Evolutionary conservation across 2,797 vertebrate genomes (phyloP).

Genomic region (Tenualosa thibaudeaui): DNA sequence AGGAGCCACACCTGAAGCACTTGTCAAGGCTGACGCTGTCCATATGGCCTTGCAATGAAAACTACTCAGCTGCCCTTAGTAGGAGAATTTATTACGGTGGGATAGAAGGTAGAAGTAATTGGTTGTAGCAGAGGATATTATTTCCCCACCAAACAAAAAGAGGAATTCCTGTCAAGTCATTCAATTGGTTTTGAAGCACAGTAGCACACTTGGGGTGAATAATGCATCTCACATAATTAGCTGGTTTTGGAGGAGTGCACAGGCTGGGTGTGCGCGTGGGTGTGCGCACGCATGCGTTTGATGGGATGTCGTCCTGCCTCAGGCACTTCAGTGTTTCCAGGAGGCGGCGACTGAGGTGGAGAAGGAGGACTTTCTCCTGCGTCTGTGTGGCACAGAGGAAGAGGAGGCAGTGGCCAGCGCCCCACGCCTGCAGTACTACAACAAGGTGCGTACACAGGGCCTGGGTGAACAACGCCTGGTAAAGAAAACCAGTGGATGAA

Average conservation of each 20-base stretch:
- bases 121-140: too few species aligned
- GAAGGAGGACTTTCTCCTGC: constrained; percentile 90
- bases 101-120: too few species aligned
- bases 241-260: neutral
- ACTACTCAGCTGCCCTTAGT: neutral
- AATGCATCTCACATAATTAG: too few species aligned
- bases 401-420: constrained; percentile 75
- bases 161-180: too few species aligned
- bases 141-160: too few species aligned
- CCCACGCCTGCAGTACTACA: constrained; percentile 85
- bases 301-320: neutral
- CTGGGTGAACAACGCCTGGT: too few species aligned
- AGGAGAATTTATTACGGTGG: too few species aligned
- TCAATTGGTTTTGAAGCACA: too few species aligned
- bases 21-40: neutral
- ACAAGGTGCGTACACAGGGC: constrained; percentile 75
- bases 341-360: constrained; percentile 88
- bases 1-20: constrained; percentile 23
- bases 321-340: constrained; percentile 92
- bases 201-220: too few species aligned
- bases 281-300: neutral
- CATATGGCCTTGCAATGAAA: neutral
- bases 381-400: constrained; percentile 77
- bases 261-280: neutral
- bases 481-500: too few species aligned